Evolutionary conservation across 1,140 invertebrate species (phyloP), one percentile per base, ranked within the genome.

Genomic region (Temnothorax curvispinosus): DNA sequence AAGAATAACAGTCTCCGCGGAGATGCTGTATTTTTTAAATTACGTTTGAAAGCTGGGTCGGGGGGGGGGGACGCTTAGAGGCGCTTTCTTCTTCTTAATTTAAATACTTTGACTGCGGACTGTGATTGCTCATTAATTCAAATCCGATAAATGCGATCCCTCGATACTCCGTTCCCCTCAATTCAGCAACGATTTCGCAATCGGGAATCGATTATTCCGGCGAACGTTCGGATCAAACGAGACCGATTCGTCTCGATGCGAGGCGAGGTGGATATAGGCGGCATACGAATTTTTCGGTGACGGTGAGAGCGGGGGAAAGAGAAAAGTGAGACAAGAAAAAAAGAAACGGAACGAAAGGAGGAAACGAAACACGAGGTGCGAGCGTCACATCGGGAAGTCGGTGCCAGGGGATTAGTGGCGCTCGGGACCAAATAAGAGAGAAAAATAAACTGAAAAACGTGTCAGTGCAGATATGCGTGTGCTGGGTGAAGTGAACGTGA

Each of bases 381-480:
- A 60, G 32, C 44, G 69, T 84, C 54, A 44, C 56, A 84, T 75
- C 13, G 41, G 54, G 32, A 44, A 47, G 41, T 60, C 54, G 69
- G 69, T 75, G 80, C 69, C 54, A 62, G 50, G 80, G 69, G 54
- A 84, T 84, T 84, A 84, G 69, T 35, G 80, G 32, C 56, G 80
- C 80, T 60, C 44, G n/a, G 32, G 54, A 74, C 27, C 41, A 75
- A 82, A 82, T 82, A 82, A 84, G 54, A 84, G 67, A 47, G 69
- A 86, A 82, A 82, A 81, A 62, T 56, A 71, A 71, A 38, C 38
- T 84, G 54, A 84, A 62, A 72, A 90, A 86, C 58, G 86, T 90
- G 89, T 90, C 56, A 67, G 89, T 90, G 89, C 85, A 90, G 88
- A 90, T 90, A 90, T 91, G 89, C 90, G 89, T 91, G 89, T 88